Evolutionary conservation across 1,140 invertebrate species (phyloP).

Genomic region (Nylanderia fulva): DNA sequence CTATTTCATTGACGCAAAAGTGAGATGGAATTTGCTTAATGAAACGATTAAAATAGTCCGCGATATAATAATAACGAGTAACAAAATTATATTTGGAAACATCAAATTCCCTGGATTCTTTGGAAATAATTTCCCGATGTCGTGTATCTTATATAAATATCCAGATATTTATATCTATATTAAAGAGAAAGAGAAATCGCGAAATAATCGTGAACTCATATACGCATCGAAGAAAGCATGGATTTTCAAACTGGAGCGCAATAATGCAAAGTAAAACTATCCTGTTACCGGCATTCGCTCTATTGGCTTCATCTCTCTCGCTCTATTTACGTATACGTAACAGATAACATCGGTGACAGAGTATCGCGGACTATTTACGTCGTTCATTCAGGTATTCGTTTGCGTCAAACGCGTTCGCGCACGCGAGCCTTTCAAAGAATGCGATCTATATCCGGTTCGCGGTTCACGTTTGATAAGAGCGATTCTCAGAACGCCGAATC

Average conservation of each 20-base stretch:
- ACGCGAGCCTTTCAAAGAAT: constrained; percentile 51
- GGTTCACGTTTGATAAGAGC: constrained; percentile 60
- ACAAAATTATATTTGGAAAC: not conserved
- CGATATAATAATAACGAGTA: not conserved
- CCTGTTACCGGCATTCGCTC: constrained; percentile 35
- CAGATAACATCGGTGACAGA: constrained; percentile 55
- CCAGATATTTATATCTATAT: not conserved
- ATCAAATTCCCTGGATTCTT: not conserved
- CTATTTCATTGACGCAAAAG: not conserved
- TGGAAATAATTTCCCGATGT: not conserved
- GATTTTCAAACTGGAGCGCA: constrained; percentile 44
- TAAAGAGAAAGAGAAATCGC: not conserved
- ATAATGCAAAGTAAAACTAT: constrained; percentile 42
- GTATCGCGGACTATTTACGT: constrained; percentile 50
- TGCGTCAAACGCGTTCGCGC: constrained; percentile 36
- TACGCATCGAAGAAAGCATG: not conserved
- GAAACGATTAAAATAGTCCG: not conserved
- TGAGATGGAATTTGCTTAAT: not conserved
- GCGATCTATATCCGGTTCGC: constrained; percentile 65
- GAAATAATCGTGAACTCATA: not conserved
- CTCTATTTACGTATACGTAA: constrained; percentile 55
- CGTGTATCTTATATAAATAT: not conserved
- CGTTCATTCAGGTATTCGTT: constrained; percentile 54
- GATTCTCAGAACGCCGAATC: constrained; percentile 52
- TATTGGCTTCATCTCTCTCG: constrained; percentile 54